Evolutionary conservation across 2,888 invertebrate genomes (phyloP), one percentile per base, ranked within the genome.

Genomic region (Erebia palarica): DNA sequence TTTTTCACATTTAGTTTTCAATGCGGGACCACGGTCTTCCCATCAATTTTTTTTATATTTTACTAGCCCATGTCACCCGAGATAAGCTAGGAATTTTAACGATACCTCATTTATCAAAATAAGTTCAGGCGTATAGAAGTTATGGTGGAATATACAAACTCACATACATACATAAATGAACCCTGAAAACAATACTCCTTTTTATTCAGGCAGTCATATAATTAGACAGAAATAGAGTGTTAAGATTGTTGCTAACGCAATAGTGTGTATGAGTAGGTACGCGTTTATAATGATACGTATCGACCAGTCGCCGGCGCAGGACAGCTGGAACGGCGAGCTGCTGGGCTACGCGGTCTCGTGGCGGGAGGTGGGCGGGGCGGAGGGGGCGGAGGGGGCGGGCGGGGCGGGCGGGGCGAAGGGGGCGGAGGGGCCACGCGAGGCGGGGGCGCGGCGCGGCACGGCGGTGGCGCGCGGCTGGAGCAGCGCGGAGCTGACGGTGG

Each of bases 281-380:
- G 18, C 4, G 16, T 18, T 18, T n/a, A 51, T 51, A 51, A 18
- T 18, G 21, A 18, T 9, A 55, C 18, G 55, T 9, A 55, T 18
- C 55, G 55, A 3, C 5, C 80, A 96, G 94, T 94, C 96, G 13
- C 97, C 96, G 21, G 91, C 94, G 0, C 90, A 94, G 55, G 95
- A 95, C 65, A 93, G 94, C 53, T 96, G 96, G 95, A 96, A 97
- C 82, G 96, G 97, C 0, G 95, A 96, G 79, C 93, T 97, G 68
- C 90, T 95, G 60, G 96, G 96, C 0, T 97, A 96, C 84, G 95
- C 95, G 74, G 94, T 95, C 18, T 94, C 95, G 66, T 96, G 96
- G 94, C 84, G 84, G 3, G 89, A 84, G 75, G 75, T 83, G 5
- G 76, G 82, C 66, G 64, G 88, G 66, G 71, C 71, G 49, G 76